Evolutionary conservation across 1,140 invertebrate genomes (phyloP), one percentile per base, ranked within the genome.

Genomic region (Danaus melanippus): DNA sequence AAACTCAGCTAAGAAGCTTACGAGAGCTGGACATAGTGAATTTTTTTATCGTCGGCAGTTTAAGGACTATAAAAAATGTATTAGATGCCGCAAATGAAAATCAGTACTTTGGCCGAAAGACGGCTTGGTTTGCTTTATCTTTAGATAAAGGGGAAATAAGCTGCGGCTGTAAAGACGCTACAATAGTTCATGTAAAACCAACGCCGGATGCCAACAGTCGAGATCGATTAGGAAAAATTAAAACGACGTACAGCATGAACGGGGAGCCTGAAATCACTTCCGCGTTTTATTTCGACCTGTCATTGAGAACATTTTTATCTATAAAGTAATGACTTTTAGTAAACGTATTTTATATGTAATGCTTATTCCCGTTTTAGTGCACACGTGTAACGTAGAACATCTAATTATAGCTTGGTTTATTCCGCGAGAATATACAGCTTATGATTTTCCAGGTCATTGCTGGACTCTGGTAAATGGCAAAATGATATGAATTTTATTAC

Each of bases 241-340:
- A 88, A 62, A 91, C 90, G 1, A 91, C 91, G 0, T 93, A 90
- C 70, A 91, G 91, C 60, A 88, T 94, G 61, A 92, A 90, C 57
- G 89, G 90, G 15, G 89, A 91, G 61, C 92, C 92, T 2, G 90
- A 92, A 74, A 90, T 94, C 49, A 90, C 92, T 3, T 92, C 94
- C 7, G 92, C 93, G 0, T 96, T 97, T 76, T 96, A 96, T 74
- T 97, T 95, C 80, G 96, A 97, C 76, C 72, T 97, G 12, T 90
- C 92, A 8, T 76, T 93, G 17, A 81, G 92, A 46, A 91, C 92
- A 9, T 91, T 96, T 52, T 74, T 91, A n/a, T 90, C 94, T 1
- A 91, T 94, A 66, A 94, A 91, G 91, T 92, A 87, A 86, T 75
- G 64, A 76, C 66, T 62, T 77, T 71, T 64, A 53, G 60, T 72